phyloP scores from a whole-genome alignment of 2,797 vertebrate genomes.

The Leptatherina wallacei region DNA sequence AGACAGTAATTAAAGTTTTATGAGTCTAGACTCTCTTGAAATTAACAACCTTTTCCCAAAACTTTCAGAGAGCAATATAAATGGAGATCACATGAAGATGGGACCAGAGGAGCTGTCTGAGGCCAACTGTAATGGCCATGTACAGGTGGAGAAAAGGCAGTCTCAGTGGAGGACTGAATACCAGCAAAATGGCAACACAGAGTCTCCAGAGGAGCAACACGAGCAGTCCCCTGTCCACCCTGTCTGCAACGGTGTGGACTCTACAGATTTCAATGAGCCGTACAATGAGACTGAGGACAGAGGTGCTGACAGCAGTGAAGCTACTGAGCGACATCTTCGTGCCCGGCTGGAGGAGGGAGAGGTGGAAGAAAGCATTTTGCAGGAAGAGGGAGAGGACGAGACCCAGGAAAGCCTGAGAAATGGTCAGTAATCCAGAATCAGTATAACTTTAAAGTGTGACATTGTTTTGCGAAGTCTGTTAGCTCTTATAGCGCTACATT shows the following conservation, averaged over 20 bases:
- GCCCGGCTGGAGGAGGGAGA: slow-evolving; percentile 66
- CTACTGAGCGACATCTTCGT: slow-evolving; percentile 34
- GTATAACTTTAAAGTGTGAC: not conserved
- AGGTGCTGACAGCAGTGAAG: slow-evolving; percentile 37
- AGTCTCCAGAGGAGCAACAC: slow-evolving; percentile 47
- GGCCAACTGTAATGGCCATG: slow-evolving; percentile 91
- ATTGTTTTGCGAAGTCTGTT: slow-evolving; percentile 1
- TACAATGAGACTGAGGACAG: slow-evolving; percentile 55
- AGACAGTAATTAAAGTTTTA: not conserved
- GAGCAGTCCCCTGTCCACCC: slow-evolving; percentile 42
- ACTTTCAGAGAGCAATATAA: slow-evolving; percentile 56
- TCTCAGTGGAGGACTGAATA: slow-evolving; percentile 74
- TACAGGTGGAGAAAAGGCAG: slow-evolving; percentile 64
- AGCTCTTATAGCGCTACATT: not conserved
- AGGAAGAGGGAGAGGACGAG: slow-evolving; percentile 53
- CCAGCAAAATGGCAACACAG: slow-evolving; percentile 81
- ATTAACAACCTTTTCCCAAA: not conserved
- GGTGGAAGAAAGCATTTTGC: slow-evolving; percentile 58
- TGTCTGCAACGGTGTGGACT: slow-evolving; percentile 75
- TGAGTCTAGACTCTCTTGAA: not conserved
- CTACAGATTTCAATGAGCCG: slow-evolving; percentile 53
- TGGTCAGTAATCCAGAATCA: slow-evolving; percentile 69
- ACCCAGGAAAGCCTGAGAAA: slow-evolving; percentile 69
- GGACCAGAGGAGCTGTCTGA: slow-evolving; percentile 78
- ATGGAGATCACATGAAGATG: slow-evolving; percentile 58